These are phyloP conservation scores for Drosophila varians DNA, from an alignment of 1,140 invertebrate genomes.

Conservation along the genomic window DNA sequence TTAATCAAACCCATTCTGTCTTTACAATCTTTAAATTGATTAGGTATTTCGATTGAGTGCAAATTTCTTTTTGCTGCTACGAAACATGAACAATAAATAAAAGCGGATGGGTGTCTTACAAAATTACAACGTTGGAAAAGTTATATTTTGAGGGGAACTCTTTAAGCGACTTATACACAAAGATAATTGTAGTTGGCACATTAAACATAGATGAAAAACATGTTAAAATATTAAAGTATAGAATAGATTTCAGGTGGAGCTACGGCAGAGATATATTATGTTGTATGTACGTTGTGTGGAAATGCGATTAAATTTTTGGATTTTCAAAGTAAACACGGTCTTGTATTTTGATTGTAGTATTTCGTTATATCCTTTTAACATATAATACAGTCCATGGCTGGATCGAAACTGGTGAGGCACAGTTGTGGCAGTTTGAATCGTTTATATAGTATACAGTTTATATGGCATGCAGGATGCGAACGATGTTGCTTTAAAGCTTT, in stretches of 20 bases:
- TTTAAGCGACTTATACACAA: conserved; percentile 69
- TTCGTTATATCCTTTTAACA: conserved; percentile 17
- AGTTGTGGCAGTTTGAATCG: conserved; percentile 59
- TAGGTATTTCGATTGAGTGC: conserved; percentile 71
- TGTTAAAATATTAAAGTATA: conserved; percentile 56
- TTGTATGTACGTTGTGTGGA: conserved; percentile 11
- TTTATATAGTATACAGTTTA: conserved; percentile 36
- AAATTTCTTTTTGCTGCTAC: conserved; percentile 68
- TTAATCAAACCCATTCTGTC: too few relatives aligned
- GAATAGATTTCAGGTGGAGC: conserved; percentile 53
- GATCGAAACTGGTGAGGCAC: conserved; percentile 62
- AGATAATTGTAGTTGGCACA: conserved; percentile 70
- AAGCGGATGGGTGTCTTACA: conserved; percentile 26
- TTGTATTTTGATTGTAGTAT: conserved; percentile 2
- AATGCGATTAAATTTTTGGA: conserved; percentile 46
- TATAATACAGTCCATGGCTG: conserved; percentile 76
- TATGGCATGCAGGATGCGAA: conserved; percentile 52
- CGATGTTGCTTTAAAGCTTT: conserved; percentile 64
- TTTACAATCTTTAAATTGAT: too few relatives aligned
- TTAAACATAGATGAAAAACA: conserved; percentile 74
- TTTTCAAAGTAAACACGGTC: conserved; percentile 24
- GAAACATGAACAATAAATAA: conserved; percentile 72
- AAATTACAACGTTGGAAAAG: conserved; percentile 78
- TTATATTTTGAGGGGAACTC: conserved; percentile 66
- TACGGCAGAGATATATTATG: conserved; percentile 23